Percentiles rank a stretch among this genome's conserved stretches.
Conservation (phyloP, 30 jellyfish, hydroid and myxozoan genomes). For the Mastigias papua region DNA sequence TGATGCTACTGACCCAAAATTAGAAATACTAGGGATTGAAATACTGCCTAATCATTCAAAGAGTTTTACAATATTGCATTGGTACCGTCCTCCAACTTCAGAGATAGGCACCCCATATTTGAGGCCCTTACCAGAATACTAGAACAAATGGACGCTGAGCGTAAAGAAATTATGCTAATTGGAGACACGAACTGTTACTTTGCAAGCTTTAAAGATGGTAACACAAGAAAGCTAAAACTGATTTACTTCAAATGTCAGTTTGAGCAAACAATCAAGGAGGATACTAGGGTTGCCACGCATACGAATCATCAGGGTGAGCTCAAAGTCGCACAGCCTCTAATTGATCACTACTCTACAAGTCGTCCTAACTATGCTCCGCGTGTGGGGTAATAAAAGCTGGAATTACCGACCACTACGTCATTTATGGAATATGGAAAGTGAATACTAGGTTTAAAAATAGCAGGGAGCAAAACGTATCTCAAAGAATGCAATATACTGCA, state of each 20-base stretch:
- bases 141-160: not conserved
- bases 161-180: not conserved
- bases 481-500: too few species aligned
- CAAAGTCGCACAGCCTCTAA: not conserved
- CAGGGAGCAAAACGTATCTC: too few species aligned
- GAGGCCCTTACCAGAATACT: not conserved
- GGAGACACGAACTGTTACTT: conserved; percentile 3
- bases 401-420: too few species aligned
- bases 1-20: not conserved
- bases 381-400: too few species aligned
- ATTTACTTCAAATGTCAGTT: not conserved
- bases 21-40: conserved; percentile 14
- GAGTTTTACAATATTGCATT: not conserved
- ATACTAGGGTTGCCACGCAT: not conserved
- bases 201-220: not conserved
- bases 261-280: not conserved
- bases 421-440: too few species aligned
- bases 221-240: conserved; percentile 5
- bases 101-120: not conserved
- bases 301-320: not conserved
- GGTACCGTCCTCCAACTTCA: conserved; percentile 21
- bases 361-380: too few species aligned
- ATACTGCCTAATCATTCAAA: conserved; percentile 15
- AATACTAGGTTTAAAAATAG: too few species aligned
- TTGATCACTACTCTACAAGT: not conserved